Percentiles rank a stretch among this genome's conserved stretches.
phyloP scores from a whole-genome alignment of 2,888 invertebrate species.

The Xanthorhoe designata region DNA sequence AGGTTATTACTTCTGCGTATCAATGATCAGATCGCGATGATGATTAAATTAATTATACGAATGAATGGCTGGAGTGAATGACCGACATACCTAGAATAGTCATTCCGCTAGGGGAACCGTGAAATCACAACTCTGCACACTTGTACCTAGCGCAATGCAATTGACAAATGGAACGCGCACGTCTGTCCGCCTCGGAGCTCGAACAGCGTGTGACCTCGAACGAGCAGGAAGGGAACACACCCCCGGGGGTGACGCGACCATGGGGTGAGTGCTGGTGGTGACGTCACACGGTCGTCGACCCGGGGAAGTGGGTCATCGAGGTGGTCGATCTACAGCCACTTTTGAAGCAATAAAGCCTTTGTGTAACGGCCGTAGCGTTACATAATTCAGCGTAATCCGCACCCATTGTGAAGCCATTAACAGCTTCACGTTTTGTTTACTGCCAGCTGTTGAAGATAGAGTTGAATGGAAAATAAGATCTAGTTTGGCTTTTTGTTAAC shows the following conservation, averaged over 20 bases:
- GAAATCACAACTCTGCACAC: slow-evolving; percentile 46
- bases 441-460: slow-evolving; percentile 25
- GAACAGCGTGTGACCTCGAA: slow-evolving; percentile 78
- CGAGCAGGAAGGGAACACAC: slow-evolving; percentile 67
- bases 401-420: slow-evolving; percentile 42
- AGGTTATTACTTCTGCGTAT: slow-evolving; percentile 12
- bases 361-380: slow-evolving; percentile 53
- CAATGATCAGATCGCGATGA: slow-evolving; percentile 15
- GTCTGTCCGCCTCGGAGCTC: slow-evolving; percentile 62
- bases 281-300: slow-evolving; percentile 83
- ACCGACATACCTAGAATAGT: slow-evolving; percentile 72
- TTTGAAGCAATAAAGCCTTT: slow-evolving; percentile 56
- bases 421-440: slow-evolving; percentile 31
- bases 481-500: neutral
- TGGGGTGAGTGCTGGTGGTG: slow-evolving; percentile 61
- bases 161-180: slow-evolving; percentile 53
- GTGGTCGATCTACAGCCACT: slow-evolving; percentile 68
- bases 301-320: slow-evolving; percentile 77
- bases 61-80: slow-evolving; percentile 9
- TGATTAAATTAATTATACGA: slow-evolving; percentile 22
- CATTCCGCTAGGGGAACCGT: slow-evolving; percentile 53
- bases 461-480: neutral
- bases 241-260: slow-evolving; percentile 67
- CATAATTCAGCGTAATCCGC: slow-evolving; percentile 50
- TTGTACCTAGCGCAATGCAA: slow-evolving; percentile 37